Base-by-base conservation (phyloP, 1,140 invertebrate species). In the Planococcus citri region DNA sequence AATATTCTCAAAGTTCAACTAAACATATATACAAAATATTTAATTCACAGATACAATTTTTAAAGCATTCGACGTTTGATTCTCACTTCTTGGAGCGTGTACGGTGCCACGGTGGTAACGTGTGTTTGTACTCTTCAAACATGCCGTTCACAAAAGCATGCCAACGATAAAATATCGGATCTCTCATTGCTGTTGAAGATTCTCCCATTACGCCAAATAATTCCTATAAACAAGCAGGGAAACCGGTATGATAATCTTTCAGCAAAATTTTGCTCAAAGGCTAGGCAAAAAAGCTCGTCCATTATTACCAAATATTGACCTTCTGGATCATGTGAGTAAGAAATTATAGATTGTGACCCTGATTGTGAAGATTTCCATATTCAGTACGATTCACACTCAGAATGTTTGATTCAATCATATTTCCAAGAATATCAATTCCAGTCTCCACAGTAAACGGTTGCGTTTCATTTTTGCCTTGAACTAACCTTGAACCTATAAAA, bases 151-250 rank as follows among this genome's bases (percentile, higher is more conserved):
- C 81, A 74, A 86, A 87, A 3, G 87, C 85, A 74, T 93, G 91
- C 87, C 87, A 91, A 75, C 88, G 84, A 78, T 92, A 94, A 79
- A 94, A 93, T 6, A 89, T 78, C 0, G 91, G 90, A 78, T 94
- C 91, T 14, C 90, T 81, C 88, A 90, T 88, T 3, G 87, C 85
- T 10, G 87, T 89, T 0, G 86, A 82, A 0, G 84, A 80, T 74
- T 88, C 87, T 20, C 84, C 86, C 82, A 88, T 88, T 0, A 87
- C 81, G 24, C 83, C 80, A 71, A 86, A 86, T 4, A 80, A 81
- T 78, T 87, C 84, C 81, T 84, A 27, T 68, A 22, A n/a, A n/a
- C n/a, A n/a, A n/a, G n/a, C n/a, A n/a, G n/a, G n/a, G n/a, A n/a
- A n/a, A n/a, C n/a, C n/a, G n/a, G n/a, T n/a, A n/a, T n/a, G n/a